A percentile compares a stretch with the other conserved stretches of the same genome.
Evolutionary conservation across 2,113 vertebrate species (phyloP).

Genomic region (Sceloporus tristichus): DNA sequence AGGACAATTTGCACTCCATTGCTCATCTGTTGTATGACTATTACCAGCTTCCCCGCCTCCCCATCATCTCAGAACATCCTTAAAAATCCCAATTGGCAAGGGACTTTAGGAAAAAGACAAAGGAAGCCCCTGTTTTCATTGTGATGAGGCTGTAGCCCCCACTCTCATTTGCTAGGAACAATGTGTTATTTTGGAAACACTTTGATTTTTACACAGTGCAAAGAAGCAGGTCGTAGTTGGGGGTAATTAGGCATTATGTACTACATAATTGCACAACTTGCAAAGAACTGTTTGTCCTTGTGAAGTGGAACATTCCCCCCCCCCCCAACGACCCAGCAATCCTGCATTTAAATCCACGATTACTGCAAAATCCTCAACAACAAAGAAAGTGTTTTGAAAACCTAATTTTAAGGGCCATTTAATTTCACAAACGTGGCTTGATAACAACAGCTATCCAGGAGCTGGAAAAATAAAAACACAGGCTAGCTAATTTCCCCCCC

Average conservation of each 20-base stretch:
- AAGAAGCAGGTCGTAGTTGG: conserved; percentile 52
- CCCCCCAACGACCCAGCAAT: too few relatives aligned
- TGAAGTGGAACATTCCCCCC: not conserved
- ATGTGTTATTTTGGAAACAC: conserved; percentile 51
- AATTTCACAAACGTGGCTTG: conserved; percentile 19
- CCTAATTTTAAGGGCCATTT: conserved; percentile 26
- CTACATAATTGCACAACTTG: conserved; percentile 50
- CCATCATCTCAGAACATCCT: not conserved
- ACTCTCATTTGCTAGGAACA: conserved; percentile 50
- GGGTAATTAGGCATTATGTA: conserved; percentile 43
- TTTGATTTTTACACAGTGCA: conserved; percentile 41
- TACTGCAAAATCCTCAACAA: not conserved
- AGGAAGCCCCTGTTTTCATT: not conserved
- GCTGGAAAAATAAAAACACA: conserved; percentile 40
- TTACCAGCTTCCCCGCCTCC: too few relatives aligned
- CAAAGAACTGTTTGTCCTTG: conserved; percentile 34
- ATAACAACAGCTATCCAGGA: conserved; percentile 14
- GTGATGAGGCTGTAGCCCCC: conserved; percentile 14
- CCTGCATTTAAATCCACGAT: conserved; percentile 46
- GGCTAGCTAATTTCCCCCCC: conserved; percentile 4
- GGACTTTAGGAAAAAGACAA: not conserved
- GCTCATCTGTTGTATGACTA: too few relatives aligned
- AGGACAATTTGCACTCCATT: too few relatives aligned
- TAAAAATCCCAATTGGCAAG: not conserved
- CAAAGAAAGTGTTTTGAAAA: conserved; percentile 30